Conservation (phyloP, 2,888 invertebrate genomes). For the Synanthedon tipuliformis region DNA sequence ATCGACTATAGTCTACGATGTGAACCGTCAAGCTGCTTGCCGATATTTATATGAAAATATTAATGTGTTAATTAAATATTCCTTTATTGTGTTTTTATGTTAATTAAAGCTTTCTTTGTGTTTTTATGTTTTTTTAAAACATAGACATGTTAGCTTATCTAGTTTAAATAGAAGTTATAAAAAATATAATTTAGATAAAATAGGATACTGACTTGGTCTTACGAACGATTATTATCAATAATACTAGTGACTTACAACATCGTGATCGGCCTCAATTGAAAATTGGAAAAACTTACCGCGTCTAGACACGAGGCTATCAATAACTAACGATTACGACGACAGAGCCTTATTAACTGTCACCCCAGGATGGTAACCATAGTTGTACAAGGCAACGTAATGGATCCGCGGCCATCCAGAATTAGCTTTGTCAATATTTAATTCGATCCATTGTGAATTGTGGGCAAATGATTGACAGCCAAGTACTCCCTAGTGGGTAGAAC, state of each 20-base stretch:
- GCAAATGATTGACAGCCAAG: slow-evolving; percentile 53
- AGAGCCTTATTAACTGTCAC: slow-evolving; percentile 37
- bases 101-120: too few species aligned
- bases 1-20: too few species aligned
- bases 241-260: slow-evolving; percentile 37
- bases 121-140: too few species aligned
- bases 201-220: too few species aligned
- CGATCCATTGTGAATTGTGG: slow-evolving; percentile 40
- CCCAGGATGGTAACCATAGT: slow-evolving; percentile 35
- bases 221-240: slow-evolving; percentile 30
- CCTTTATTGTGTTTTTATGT: too few species aligned
- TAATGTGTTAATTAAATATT: too few species aligned
- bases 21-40: too few species aligned
- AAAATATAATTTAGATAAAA: too few species aligned
- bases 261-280: slow-evolving; percentile 52
- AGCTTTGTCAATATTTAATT: slow-evolving; percentile 65
- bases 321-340: slow-evolving; percentile 49
- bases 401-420: slow-evolving; percentile 55
- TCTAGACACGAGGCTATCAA: slow-evolving; percentile 51
- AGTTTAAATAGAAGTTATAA: too few species aligned
- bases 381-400: slow-evolving; percentile 55
- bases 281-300: slow-evolving; percentile 30
- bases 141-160: too few species aligned
- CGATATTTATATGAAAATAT: too few species aligned
- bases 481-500: slow-evolving; percentile 29